phyloP scores from a whole-genome alignment of 2,113 vertebrate species.

The Coreoperca whiteheadi region DNA sequence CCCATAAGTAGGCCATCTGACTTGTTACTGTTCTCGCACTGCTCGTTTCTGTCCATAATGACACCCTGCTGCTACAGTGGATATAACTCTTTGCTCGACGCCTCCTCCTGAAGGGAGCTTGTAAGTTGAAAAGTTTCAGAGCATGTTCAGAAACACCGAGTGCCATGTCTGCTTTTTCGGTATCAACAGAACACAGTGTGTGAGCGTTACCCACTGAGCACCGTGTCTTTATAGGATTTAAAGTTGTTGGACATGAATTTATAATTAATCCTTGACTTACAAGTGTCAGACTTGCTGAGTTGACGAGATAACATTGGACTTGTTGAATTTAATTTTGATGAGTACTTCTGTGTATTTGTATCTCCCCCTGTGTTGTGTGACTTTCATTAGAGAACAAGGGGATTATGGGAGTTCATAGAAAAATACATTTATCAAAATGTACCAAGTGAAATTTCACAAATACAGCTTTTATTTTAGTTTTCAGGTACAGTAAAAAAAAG shows the following conservation, averaged over 20 bases:
- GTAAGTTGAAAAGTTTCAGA: conserved; percentile 4
- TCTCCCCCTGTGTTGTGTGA: background rate
- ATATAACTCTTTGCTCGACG: conserved; percentile 8
- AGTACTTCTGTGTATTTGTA: conserved; percentile 12
- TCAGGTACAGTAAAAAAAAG: background rate
- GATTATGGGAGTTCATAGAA: conserved; percentile 14
- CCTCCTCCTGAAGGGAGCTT: background rate
- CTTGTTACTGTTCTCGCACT: conserved; percentile 15
- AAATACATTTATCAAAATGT: background rate
- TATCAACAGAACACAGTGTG: conserved; percentile 13
- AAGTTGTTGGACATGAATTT: conserved; percentile 42
- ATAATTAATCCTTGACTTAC: conserved; percentile 32
- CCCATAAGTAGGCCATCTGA: conserved; percentile 6
- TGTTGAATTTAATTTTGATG: conserved; percentile 28
- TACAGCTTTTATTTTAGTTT: background rate
- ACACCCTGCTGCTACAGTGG: conserved; percentile 21
- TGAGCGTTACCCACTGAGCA: conserved; percentile 2
- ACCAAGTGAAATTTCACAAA: background rate
- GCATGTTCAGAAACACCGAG: background rate
- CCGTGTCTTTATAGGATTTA: conserved; percentile 31
- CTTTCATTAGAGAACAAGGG: background rate
- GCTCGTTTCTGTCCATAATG: conserved; percentile 24
- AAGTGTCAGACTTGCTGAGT: conserved; percentile 19
- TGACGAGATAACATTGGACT: conserved; percentile 4
- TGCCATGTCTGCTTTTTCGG: conserved; percentile 39